Evolutionary conservation across 1,140 invertebrate genomes (phyloP).

Genomic region (Fragariocoptes setiger): DNA sequence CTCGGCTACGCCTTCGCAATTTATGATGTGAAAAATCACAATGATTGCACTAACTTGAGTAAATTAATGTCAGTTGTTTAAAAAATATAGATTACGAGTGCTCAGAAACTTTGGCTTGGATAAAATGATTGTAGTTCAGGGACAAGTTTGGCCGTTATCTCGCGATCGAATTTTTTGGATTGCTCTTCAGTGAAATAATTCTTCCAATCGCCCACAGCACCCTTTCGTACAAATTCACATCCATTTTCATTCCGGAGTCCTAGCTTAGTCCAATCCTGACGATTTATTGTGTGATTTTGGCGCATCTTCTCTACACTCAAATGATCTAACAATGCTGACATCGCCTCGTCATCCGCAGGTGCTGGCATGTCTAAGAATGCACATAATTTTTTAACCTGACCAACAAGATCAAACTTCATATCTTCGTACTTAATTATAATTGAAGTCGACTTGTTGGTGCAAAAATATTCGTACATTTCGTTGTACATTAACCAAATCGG

Average conservation of each 20-base stretch:
- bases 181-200: conserved; percentile 18
- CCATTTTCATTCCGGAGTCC: conserved; percentile 17
- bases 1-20: too few species aligned
- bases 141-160: neutral
- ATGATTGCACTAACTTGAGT: too few species aligned
- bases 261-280: conserved; percentile 19
- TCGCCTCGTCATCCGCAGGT: conserved; percentile 14
- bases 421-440: conserved; percentile 11
- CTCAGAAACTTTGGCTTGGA: too few species aligned
- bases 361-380: conserved; percentile 18
- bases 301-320: conserved; percentile 21
- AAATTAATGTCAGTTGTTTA: too few species aligned
- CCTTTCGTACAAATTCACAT: conserved; percentile 19
- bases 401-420: conserved; percentile 14
- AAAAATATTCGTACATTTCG: conserved; percentile 5
- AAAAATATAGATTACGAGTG: too few species aligned
- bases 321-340: conserved; percentile 16
- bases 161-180: conserved; percentile 15
- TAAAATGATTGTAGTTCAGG: neutral
- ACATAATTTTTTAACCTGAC: conserved; percentile 17
- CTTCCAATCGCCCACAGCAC: conserved; percentile 20
- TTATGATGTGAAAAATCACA: too few species aligned
- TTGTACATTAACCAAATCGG: conserved; percentile 9
- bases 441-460: conserved; percentile 1
- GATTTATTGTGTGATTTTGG: conserved; percentile 20